Evolutionary conservation across 2,797 vertebrate species (phyloP).

Genomic region (Coreius guichenoti): DNA sequence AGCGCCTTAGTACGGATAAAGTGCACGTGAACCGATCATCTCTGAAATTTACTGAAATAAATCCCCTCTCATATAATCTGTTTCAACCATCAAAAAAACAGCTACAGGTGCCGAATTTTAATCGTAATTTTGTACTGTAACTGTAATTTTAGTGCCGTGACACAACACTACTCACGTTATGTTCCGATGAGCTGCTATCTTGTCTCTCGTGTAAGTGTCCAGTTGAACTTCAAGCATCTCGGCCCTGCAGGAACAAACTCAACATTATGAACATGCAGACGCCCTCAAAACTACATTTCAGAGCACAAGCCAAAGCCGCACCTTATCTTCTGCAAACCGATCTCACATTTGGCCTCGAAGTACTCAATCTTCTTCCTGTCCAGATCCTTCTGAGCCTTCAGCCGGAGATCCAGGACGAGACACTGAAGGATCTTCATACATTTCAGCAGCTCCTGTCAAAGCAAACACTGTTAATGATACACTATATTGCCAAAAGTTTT

Average conservation of each 20-base stretch:
- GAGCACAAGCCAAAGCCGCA: slow-evolving; percentile 60
- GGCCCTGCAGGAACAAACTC: slow-evolving; percentile 70
- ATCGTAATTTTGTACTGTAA: too few relatives aligned
- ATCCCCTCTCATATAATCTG: too few relatives aligned
- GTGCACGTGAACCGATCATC: too few relatives aligned
- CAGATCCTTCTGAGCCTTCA: slow-evolving; percentile 83
- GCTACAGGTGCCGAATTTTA: too few relatives aligned
- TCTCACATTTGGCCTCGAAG: slow-evolving; percentile 85
- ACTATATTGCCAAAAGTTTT: too few relatives aligned
- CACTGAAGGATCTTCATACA: slow-evolving; percentile 82
- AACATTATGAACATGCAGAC: background rate
- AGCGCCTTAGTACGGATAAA: too few relatives aligned
- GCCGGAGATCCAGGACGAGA: slow-evolving; percentile 82
- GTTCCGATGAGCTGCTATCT: slow-evolving; percentile 80
- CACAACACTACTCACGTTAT: slow-evolving; percentile 78
- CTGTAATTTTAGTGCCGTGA: too few relatives aligned
- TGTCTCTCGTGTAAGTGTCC: slow-evolving; percentile 83
- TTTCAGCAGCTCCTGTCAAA: slow-evolving; percentile 79
- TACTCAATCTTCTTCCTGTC: slow-evolving; percentile 85
- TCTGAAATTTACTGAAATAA: too few relatives aligned
- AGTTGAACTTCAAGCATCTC: slow-evolving; percentile 85
- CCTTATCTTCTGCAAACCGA: slow-evolving; percentile 86
- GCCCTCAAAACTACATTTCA: background rate
- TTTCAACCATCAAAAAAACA: too few relatives aligned
- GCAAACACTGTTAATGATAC: background rate